phyloP scores from a whole-genome alignment of 2,888 invertebrate species.

The Drosophila anceps region DNA sequence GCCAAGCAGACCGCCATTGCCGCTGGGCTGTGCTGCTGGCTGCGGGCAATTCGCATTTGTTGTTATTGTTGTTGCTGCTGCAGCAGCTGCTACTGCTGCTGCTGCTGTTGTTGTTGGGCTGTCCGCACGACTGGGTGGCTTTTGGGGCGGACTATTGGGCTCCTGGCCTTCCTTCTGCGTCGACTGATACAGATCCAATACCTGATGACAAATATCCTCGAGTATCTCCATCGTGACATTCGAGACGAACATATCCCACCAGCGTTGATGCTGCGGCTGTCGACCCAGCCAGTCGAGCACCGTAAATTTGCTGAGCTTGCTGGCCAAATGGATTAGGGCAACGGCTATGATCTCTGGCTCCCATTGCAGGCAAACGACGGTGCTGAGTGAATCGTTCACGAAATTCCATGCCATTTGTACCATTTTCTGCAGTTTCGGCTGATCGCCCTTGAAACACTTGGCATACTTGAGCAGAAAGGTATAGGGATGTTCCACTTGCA shows the following conservation, averaged over 20 bases:
- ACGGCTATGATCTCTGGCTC: constrained; percentile 99
- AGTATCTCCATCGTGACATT: constrained; percentile 97
- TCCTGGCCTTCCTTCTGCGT: constrained; percentile 88
- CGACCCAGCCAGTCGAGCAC: constrained; percentile 96
- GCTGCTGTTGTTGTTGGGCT: constrained; percentile 85
- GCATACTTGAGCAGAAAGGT: constrained; percentile 96
- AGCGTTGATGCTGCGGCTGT: constrained; percentile 90
- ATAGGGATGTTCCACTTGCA: constrained; percentile 98
- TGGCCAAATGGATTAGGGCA: constrained; percentile 98
- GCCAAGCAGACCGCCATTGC: constrained; percentile 43
- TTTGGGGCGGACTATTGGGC: constrained; percentile 87
- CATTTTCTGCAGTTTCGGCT: constrained; percentile 97
- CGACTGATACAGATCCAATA: constrained; percentile 94
- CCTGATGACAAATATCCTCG: constrained; percentile 99
- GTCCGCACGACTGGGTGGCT: constrained; percentile 88
- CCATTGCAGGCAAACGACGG: constrained; percentile 98
- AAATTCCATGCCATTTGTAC: constrained; percentile 99
- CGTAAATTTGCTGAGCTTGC: constrained; percentile 97
- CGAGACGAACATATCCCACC: constrained; percentile 99
- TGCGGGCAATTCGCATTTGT: constrained; percentile 49
- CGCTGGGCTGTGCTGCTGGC: constrained; percentile 33
- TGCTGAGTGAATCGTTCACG: constrained; percentile 98
- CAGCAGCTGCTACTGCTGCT: constrained; percentile 2
- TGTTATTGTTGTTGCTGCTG: constrained; percentile 5
- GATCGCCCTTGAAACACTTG: constrained; percentile 96